Percentiles rank a stretch among this genome's conserved stretches.
Evolutionary conservation across 2,888 invertebrate species (phyloP).

Genomic region (Alcis repandata): DNA sequence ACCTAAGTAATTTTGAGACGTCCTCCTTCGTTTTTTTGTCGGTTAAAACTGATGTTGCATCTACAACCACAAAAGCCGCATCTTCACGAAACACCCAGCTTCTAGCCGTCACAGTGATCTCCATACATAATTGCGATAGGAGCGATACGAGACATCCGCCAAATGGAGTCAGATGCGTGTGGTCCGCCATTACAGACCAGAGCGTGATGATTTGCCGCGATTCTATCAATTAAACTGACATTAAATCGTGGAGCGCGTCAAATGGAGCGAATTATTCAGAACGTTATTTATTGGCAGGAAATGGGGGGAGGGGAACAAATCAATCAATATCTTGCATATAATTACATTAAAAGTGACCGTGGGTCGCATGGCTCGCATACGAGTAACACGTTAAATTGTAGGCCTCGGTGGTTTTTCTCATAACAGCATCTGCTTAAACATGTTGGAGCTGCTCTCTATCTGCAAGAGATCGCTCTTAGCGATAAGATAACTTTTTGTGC

Average conservation of each 20-base stretch:
- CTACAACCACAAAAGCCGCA: constrained; percentile 25
- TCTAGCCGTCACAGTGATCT: constrained; percentile 35
- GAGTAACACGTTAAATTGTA: too few species aligned
- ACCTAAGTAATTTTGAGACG: too few species aligned
- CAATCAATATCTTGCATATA: constrained; percentile 12
- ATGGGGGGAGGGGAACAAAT: constrained; percentile 12
- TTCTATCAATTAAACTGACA: constrained; percentile 42
- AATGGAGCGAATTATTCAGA: constrained; percentile 17
- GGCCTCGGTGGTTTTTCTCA: too few species aligned
- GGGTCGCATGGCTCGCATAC: too few species aligned
- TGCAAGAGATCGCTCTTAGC: too few species aligned
- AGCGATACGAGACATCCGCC: constrained; percentile 36
- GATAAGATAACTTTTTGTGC: too few species aligned
- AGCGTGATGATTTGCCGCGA: constrained; percentile 34
- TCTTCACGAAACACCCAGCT: constrained; percentile 35
- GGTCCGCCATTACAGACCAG: constrained; percentile 31
- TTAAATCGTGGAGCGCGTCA: constrained; percentile 32
- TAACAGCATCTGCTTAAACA: too few species aligned
- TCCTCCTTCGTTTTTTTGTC: too few species aligned
- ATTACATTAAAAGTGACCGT: background rate
- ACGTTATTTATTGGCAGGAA: constrained; percentile 12
- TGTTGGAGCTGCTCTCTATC: too few species aligned
- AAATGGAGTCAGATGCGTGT: constrained; percentile 31
- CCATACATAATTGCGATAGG: constrained; percentile 45
- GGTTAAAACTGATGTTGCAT: constrained; percentile 25